A percentile compares a stretch with the other conserved stretches of the same genome.
phyloP scores from a whole-genome alignment of 2,888 invertebrate species.

The Drosophila mimetica region DNA sequence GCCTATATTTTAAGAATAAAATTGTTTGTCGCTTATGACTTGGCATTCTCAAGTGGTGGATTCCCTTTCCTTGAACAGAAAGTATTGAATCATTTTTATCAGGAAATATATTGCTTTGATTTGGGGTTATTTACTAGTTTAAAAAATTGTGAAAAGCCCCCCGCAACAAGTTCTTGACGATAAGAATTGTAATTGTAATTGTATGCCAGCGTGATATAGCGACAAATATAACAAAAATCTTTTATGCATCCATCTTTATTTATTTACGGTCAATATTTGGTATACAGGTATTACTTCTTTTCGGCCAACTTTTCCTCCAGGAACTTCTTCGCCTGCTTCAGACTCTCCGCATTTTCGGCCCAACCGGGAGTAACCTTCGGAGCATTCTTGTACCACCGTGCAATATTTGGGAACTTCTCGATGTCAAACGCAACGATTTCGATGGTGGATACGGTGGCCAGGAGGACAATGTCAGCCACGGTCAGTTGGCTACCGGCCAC shows the following conservation, averaged over 20 bases:
- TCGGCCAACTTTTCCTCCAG: not conserved
- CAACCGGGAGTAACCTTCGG: conserved; percentile 86
- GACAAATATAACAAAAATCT: not conserved
- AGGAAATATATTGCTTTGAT: not conserved
- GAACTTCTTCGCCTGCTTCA: conserved; percentile 83
- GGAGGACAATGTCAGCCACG: conserved; percentile 89
- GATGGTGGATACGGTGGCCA: conserved; percentile 83
- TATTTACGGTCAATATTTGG: not conserved
- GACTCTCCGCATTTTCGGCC: conserved; percentile 84
- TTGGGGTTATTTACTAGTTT: not conserved
- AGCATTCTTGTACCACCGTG: conserved; percentile 85
- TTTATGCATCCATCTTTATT: not conserved
- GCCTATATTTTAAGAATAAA: not conserved
- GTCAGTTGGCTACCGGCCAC: conserved; percentile 89
- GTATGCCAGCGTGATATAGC: conserved; percentile 1
- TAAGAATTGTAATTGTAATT: too few relatives aligned
- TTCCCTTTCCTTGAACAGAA: conserved; percentile 10
- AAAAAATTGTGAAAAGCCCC: not conserved
- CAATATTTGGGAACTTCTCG: conserved; percentile 41
- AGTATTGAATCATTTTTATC: not conserved
- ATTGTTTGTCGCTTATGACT: not conserved
- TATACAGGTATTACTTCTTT: conserved; percentile 64
- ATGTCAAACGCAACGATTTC: conserved; percentile 27
- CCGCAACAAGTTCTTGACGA: not conserved
- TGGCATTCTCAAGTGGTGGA: not conserved